Conservation (phyloP, 2,113 vertebrate species). For the Paraplagusia blochii region DNA sequence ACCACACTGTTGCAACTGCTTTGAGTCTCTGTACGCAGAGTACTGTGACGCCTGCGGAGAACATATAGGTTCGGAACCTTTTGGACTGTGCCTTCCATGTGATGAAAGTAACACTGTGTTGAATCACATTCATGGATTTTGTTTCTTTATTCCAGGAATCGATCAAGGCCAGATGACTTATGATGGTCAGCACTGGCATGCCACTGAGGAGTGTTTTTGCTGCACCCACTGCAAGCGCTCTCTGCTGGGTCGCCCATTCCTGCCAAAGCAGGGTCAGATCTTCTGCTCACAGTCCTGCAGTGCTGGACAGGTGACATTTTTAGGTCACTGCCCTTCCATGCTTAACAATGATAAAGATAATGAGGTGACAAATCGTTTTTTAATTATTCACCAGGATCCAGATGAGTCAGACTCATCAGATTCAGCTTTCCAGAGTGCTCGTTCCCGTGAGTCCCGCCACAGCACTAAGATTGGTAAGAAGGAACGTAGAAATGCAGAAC, state of each 20-base stretch:
- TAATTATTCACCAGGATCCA: conserved; percentile 75
- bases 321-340: neutral
- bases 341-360: neutral
- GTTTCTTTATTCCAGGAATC: conserved; percentile 78
- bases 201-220: conserved; percentile 95
- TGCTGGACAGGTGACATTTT: conserved; percentile 76
- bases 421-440: conserved; percentile 93
- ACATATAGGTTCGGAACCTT: conserved; percentile 85
- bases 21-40: conserved; percentile 93
- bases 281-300: conserved; percentile 97
- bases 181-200: conserved; percentile 97
- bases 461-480: conserved; percentile 92
- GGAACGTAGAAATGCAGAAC: conserved; percentile 74
- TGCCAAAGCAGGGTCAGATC: conserved; percentile 97
- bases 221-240: conserved; percentile 95
- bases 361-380: neutral
- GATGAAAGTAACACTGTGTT: no score
- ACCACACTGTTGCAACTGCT: conserved; percentile 98
- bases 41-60: conserved; percentile 96
- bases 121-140: neutral
- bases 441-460: conserved; percentile 92
- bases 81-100: no score
- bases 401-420: conserved; percentile 94
- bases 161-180: conserved; percentile 99
- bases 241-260: conserved; percentile 92